A percentile compares a stretch with the other conserved stretches of the same genome.
phyloP scores from a whole-genome alignment of 2,113 vertebrate species.

The Ceyx cyanopectus region DNA sequence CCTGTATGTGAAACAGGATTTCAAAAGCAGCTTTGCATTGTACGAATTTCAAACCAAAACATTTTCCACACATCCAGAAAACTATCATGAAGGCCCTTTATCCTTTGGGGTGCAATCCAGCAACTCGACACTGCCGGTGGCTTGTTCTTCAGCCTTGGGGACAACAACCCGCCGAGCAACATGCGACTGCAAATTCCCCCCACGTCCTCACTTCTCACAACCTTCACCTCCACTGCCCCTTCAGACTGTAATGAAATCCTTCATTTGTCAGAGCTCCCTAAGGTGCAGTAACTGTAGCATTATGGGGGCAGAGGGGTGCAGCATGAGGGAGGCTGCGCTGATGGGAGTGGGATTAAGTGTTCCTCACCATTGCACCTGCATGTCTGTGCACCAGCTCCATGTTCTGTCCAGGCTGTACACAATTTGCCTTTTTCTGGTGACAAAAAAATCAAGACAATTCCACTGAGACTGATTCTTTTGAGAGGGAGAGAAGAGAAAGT shows the following conservation, averaged over 20 bases:
- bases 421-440: background rate
- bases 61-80: background rate
- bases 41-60: background rate
- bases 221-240: background rate
- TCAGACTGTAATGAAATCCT: background rate
- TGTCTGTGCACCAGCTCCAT: background rate
- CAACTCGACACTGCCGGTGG: background rate
- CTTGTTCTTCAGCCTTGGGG: background rate
- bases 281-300: background rate
- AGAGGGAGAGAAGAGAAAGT: background rate
- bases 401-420: background rate
- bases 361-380: background rate
- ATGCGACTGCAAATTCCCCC: background rate
- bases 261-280: background rate
- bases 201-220: fast-evolving
- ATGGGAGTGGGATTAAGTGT: background rate
- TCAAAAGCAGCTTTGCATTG: background rate
- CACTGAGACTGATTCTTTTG: background rate
- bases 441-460: background rate
- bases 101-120: background rate
- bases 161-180: background rate
- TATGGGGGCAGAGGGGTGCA: background rate
- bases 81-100: background rate
- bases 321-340: background rate
- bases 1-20: background rate